These are phyloP conservation scores for Microctonus aethiopoides DNA, from an alignment of 2,888 invertebrate genomes.

Conservation along the genomic window DNA sequence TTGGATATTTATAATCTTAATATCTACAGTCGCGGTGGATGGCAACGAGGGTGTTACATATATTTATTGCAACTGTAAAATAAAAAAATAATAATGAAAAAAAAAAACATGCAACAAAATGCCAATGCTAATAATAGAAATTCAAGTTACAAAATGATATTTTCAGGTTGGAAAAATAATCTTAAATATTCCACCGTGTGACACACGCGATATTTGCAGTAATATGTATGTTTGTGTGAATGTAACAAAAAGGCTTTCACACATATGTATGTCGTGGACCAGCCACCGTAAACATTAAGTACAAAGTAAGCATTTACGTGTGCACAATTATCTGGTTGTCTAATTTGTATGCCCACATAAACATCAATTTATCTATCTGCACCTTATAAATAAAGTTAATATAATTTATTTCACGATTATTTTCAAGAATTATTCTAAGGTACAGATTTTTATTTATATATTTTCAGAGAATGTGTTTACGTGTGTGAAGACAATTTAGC, in stretches of 20 bases:
- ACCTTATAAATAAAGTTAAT: neutral
- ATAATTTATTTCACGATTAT: too few relatives aligned
- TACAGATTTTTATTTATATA: too few relatives aligned
- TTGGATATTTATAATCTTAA: constrained; percentile 47
- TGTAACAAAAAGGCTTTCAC: neutral
- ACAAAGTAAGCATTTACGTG: constrained; percentile 30
- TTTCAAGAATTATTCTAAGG: too few relatives aligned
- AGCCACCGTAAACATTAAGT: constrained; percentile 42
- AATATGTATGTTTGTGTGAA: neutral
- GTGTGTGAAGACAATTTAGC: neutral
- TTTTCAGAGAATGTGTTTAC: too few relatives aligned
- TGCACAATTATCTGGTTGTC: neutral
- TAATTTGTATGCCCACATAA: neutral
- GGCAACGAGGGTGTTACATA: constrained; percentile 26
- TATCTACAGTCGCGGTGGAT: constrained; percentile 42
- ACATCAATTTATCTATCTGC: too few relatives aligned
- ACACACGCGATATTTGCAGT: neutral
- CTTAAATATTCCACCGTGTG: neutral
- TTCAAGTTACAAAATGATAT: neutral
- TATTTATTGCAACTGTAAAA: constrained; percentile 23
- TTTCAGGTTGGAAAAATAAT: neutral
- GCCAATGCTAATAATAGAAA: neutral
- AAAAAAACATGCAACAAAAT: constrained; percentile 16
- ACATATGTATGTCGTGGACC: constrained; percentile 38
- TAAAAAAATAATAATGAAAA: neutral